A percentile compares a stretch with the other conserved stretches of the same genome.
These are phyloP conservation scores for Bombus pyrosoma DNA, from an alignment of 1,140 invertebrate genomes.

Conservation along the genomic window DNA sequence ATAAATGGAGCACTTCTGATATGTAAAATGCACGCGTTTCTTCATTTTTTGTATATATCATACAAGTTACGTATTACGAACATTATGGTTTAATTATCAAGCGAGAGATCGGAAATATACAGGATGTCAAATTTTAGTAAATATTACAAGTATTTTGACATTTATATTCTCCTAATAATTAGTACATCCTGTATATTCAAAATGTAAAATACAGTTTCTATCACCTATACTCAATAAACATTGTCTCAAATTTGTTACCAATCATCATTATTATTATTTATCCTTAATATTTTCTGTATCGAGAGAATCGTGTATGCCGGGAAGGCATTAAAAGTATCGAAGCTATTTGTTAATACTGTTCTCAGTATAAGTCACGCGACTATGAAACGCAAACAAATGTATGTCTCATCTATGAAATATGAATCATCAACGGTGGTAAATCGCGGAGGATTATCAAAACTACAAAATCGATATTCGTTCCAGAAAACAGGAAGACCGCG, in stretches of 20 bases:
- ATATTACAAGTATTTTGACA: background rate
- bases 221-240: slow-evolving; percentile 5
- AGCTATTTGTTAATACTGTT: slow-evolving; percentile 24
- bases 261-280: background rate
- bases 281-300: background rate
- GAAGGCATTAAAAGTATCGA: background rate
- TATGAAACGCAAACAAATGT: slow-evolving; percentile 10
- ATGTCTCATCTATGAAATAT: slow-evolving; percentile 25
- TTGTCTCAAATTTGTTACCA: background rate
- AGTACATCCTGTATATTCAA: background rate
- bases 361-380: slow-evolving; percentile 16
- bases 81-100: background rate
- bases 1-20: slow-evolving; percentile 97
- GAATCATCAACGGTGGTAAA: slow-evolving; percentile 40
- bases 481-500: slow-evolving; percentile 59
- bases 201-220: slow-evolving; percentile 18
- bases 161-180: background rate
- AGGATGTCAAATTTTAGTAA: background rate
- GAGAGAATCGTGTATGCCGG: background rate
- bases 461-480: slow-evolving; percentile 65
- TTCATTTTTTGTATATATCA: background rate
- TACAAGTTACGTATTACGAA: no score
- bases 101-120: background rate
- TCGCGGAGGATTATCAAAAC: slow-evolving; percentile 47
- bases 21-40: slow-evolving; percentile 86